phyloP scores from a whole-genome alignment of 2,888 invertebrate genomes.

The Sialis fuliginosa region DNA sequence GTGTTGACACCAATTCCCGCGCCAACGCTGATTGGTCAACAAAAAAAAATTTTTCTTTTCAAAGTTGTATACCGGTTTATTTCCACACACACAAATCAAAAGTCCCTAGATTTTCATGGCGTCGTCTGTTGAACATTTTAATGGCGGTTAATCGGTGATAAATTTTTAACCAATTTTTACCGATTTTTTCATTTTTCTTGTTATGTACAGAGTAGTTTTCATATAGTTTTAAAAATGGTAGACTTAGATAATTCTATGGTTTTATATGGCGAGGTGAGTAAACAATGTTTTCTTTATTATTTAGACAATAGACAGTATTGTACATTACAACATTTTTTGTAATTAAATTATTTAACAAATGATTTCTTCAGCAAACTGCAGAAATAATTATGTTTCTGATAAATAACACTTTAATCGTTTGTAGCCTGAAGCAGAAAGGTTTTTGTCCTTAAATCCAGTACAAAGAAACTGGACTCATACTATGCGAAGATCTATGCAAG shows the following conservation, averaged over 20 bases:
- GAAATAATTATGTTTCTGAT: too few species aligned
- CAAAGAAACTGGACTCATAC: constrained; percentile 13
- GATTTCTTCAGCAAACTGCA: neutral
- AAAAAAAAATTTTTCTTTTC: too few species aligned
- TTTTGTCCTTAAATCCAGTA: neutral
- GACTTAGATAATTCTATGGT: constrained; percentile 6
- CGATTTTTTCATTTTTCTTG: too few species aligned
- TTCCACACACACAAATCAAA: too few species aligned
- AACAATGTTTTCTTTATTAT: neutral
- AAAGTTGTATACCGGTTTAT: too few species aligned
- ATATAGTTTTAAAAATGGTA: constrained; percentile 2
- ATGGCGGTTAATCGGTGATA: too few species aligned
- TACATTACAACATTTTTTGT: neutral
- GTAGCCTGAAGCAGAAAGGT: neutral
- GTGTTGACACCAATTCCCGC: too few species aligned
- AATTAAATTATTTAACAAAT: neutral
- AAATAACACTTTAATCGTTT: neutral
- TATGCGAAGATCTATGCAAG: constrained; percentile 32
- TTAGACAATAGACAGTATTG: neutral
- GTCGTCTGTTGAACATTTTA: too few species aligned
- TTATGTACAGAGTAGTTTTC: constrained; percentile 3
- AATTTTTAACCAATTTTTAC: too few species aligned
- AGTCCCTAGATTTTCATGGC: too few species aligned
- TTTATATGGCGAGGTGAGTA: constrained; percentile 5
- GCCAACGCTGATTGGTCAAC: too few species aligned